Conservation (phyloP, 37 sponge, comb jelly and placozoan species). For the Spongilla lacustris region DNA sequence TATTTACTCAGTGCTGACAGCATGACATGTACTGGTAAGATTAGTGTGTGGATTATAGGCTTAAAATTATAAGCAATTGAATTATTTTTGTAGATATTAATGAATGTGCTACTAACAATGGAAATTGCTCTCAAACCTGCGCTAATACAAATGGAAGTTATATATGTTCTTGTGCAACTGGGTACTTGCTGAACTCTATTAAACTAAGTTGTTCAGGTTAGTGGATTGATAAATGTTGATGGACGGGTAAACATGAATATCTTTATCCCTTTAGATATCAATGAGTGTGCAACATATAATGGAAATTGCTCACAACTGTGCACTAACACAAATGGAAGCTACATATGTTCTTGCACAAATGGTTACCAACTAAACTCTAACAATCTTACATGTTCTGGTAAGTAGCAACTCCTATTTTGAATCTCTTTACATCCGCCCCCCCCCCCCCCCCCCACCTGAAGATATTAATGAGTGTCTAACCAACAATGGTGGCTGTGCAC, state of each 20-base stretch:
- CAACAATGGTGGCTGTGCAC: neutral
- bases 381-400: neutral
- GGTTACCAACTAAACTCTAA: conserved; percentile 7
- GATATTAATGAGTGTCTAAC: conserved; percentile 26
- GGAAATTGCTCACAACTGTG: conserved; percentile 48
- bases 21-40: too few relatives aligned
- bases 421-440: too few relatives aligned
- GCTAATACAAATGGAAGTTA: too few relatives aligned
- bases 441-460: too few relatives aligned
- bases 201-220: neutral
- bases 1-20: too few relatives aligned
- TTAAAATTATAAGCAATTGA: too few relatives aligned
- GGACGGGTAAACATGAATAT: neutral
- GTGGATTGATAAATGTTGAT: too few relatives aligned
- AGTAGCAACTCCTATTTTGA: neutral
- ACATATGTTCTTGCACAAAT: conserved; percentile 4
- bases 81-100: conserved; percentile 24
- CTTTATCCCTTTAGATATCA: neutral
- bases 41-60: too few relatives aligned
- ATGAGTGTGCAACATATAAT: conserved; percentile 38
- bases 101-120: conserved; percentile 30
- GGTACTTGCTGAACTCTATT: neutral
- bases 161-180: too few relatives aligned
- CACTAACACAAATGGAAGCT: conserved; percentile 24
- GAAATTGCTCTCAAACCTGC: conserved; percentile 7